Evolutionary conservation across 2,888 invertebrate genomes (phyloP), one percentile per base, ranked within the genome.

Genomic region (Syrista parreyssii): DNA sequence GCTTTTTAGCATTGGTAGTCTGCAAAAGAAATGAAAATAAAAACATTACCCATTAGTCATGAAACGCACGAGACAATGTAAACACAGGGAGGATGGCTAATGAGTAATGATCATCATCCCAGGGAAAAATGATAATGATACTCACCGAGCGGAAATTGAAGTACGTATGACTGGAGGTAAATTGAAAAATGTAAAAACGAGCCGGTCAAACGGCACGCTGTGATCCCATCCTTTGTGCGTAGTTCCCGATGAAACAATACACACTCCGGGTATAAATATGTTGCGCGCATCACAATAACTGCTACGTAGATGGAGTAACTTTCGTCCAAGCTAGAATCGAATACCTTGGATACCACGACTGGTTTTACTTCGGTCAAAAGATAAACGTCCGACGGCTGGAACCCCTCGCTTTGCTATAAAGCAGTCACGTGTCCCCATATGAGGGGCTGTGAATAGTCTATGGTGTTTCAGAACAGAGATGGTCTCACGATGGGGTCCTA

Each of bases 341-440:
- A 71, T 23, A 11, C 23, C 55, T 55, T 55, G 55, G 55, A 23
- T 55, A 23, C 55, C 23, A 23, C 23, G 11, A 35, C 36, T 11
- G 33, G 36, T 33, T 78, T 69, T 72, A 74, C 78, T 79, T 80
- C 80, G 87, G 88, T 88, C 88, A 88, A 86, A 88, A 89, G 86
- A 86, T 87, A 85, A 87, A 82, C 88, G 85, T 82, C 80, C 78
- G 76, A 78, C 34, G 78, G 68, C 77, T 69, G 68, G 68, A 31
- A 80, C 77, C 76, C 34, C 75, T 33, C 68, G 75, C 32, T 82
- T 80, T 79, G 83, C 86, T 86, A 87, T 87, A 88, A 89, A 88
- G 87, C 85, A 88, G 89, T 89, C 89, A 89, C 89, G 89, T 89
- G 89, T 88, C 84, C 80, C 80, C 79, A 80, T 83, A 86, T 82